phyloP scores from a whole-genome alignment of 1,140 invertebrate species.

The Cephus cinctus region DNA sequence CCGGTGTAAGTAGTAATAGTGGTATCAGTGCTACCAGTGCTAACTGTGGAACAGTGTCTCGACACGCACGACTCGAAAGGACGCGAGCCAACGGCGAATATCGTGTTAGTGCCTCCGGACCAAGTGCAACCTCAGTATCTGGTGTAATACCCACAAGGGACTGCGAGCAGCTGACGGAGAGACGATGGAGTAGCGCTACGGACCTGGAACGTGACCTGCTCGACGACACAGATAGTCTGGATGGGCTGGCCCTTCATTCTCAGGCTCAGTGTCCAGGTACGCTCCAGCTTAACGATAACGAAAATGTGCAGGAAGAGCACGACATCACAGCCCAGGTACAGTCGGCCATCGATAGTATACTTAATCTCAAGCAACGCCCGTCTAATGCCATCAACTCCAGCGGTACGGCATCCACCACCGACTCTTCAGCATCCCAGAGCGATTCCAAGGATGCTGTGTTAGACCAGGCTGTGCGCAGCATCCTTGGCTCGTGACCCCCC shows the following conservation, averaged over 20 bases:
- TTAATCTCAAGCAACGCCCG: conserved; percentile 65
- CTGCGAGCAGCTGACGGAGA: conserved; percentile 20
- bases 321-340: conserved; percentile 75
- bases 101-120: conserved; percentile 16
- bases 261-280: conserved; percentile 36
- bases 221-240: conserved; percentile 48
- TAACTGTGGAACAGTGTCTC: too few relatives aligned
- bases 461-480: conserved; percentile 61
- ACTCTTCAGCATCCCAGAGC: conserved; percentile 18
- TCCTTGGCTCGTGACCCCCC: conserved; percentile 59
- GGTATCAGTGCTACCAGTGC: too few relatives aligned
- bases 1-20: too few relatives aligned
- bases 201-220: conserved; percentile 49
- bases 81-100: conserved; percentile 49
- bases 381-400: conserved; percentile 26
- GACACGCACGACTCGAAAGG: too few relatives aligned
- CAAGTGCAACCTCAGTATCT: neutral
- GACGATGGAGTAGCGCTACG: conserved; percentile 38
- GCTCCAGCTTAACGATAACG: conserved; percentile 24
- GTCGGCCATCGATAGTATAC: conserved; percentile 75
- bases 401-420: conserved; percentile 14
- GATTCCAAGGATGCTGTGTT: conserved; percentile 52
- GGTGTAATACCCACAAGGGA: conserved; percentile 1
- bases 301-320: conserved; percentile 53
- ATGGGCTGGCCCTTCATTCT: conserved; percentile 44